A percentile compares a stretch with the other conserved stretches of the same genome.
These are phyloP conservation scores for Oscheius onirici DNA, from an alignment of 2,888 invertebrate species.

Conservation along the genomic window DNA sequence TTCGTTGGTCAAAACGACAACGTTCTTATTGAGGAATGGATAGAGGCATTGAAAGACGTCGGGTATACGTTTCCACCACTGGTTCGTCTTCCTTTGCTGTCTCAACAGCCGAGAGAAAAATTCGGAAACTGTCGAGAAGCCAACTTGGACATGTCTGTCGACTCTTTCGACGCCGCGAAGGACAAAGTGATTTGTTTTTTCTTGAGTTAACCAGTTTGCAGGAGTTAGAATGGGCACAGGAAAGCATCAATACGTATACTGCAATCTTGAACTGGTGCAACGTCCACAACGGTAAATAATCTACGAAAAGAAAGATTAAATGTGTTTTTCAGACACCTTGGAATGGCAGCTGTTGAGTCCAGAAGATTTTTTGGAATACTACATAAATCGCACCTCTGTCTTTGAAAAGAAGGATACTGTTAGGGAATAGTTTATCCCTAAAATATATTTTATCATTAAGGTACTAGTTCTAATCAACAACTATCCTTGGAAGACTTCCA, in stretches of 20 bases:
- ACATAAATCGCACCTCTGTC: background rate
- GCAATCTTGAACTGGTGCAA: background rate
- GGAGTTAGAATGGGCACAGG: background rate
- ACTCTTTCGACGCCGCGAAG: too few species aligned
- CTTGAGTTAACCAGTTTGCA: too few species aligned
- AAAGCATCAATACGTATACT: background rate
- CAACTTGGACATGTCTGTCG: background rate
- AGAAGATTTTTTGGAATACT: background rate
- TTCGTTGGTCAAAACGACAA: conserved; percentile 42
- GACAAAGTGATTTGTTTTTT: background rate
- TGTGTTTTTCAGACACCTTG: background rate
- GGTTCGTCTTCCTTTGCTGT: background rate
- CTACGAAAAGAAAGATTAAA: too few species aligned
- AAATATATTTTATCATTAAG: background rate
- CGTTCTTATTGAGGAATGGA: conserved; percentile 26
- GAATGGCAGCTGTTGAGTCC: background rate
- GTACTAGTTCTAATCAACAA: conserved; percentile 10
- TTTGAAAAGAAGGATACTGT: conserved; percentile 13
- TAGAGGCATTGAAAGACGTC: conserved; percentile 27
- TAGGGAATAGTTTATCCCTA: background rate
- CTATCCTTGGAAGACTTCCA: background rate
- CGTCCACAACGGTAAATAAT: too few species aligned
- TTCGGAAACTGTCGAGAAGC: conserved; percentile 5
- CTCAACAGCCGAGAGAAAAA: background rate
- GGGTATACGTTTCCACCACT: conserved; percentile 3